These are phyloP conservation scores for Chionis minor DNA, from an alignment of 2,113 vertebrate species.

Conservation along the genomic window DNA sequence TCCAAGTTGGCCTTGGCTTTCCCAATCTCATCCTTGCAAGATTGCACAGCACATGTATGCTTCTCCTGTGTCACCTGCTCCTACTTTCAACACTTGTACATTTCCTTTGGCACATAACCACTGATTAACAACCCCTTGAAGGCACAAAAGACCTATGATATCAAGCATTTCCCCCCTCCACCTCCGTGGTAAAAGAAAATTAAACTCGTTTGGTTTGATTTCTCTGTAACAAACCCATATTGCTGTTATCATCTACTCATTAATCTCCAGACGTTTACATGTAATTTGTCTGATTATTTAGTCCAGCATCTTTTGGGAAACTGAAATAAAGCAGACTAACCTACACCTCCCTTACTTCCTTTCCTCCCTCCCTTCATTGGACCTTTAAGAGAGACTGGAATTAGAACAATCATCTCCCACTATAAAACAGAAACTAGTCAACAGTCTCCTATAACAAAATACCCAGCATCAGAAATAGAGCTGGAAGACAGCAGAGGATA, in stretches of 20 bases:
- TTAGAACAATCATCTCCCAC: not conserved
- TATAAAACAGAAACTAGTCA: not conserved
- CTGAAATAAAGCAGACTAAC: not conserved
- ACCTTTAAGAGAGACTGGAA: not conserved
- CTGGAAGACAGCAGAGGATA: not conserved
- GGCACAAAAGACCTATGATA: not conserved
- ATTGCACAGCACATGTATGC: not conserved
- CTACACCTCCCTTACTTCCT: not conserved
- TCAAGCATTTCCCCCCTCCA: accelerated
- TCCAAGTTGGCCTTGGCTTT: not conserved
- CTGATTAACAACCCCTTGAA: not conserved
- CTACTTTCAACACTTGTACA: not conserved
- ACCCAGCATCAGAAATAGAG: not conserved
- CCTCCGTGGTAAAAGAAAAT: not conserved
- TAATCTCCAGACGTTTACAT: not conserved
- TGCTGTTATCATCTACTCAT: not conserved
- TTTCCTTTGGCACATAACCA: not conserved
- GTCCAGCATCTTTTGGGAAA: not conserved
- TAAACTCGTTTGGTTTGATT: not conserved
- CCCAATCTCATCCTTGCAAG: not conserved
- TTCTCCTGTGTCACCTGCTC: not conserved
- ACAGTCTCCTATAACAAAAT: not conserved
- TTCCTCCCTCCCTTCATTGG: not conserved
- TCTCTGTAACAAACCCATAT: not conserved
- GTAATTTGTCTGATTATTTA: not conserved